Evolutionary conservation across 64 coral and sea anemone species (phyloP), one percentile per base, ranked within the genome.

Genomic region (Hydrozoanthus tunicans): DNA sequence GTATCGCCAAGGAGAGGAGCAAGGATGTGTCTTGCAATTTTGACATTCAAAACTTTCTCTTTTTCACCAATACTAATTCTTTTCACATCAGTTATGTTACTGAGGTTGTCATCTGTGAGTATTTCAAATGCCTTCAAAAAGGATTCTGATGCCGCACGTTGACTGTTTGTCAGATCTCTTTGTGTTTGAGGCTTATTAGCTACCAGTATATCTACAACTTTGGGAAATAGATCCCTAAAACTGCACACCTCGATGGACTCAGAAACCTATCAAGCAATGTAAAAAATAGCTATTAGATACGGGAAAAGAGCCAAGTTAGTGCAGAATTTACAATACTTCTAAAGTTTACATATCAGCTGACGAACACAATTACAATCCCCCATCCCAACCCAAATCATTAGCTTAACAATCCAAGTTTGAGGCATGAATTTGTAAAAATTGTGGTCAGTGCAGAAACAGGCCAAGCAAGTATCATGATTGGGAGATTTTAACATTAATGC

Each of bases 31-130:
- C 58, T 80, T 20, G 78, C 78, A 61, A 80, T 80, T 62, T 62
- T 80, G 78, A 80, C 78, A 80, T 80, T 80, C n/a, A 80, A 62
- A 62, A 58, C 15, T 80, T 61, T 80, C 78, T 80, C 78, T 80
- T 62, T 80, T 80, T 80, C 78, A 32, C 78, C 57, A 80, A 1
- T 80, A 1, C 61, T 80, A 43, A 80, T 80, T 62, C 56, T 27
- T 3, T 80, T 80, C 58, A 51, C 17, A 80, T 80, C 78, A 80
- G 78, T 80, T 80, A 80, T 58, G n/a, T 70, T 0, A 24, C 14
- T 59, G 9, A 79, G 77, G 55, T 7, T 58, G 15, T 79, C 77
- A 59, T 58, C 77, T 79, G 77, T 79, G 56, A 79, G 77, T 79
- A 25, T 79, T 79, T 79, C 14, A 57, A 79, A 79, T 25, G 51